Base-by-base conservation (phyloP, 2,797 vertebrate species). In the Lindbergichthys nudifrons region DNA sequence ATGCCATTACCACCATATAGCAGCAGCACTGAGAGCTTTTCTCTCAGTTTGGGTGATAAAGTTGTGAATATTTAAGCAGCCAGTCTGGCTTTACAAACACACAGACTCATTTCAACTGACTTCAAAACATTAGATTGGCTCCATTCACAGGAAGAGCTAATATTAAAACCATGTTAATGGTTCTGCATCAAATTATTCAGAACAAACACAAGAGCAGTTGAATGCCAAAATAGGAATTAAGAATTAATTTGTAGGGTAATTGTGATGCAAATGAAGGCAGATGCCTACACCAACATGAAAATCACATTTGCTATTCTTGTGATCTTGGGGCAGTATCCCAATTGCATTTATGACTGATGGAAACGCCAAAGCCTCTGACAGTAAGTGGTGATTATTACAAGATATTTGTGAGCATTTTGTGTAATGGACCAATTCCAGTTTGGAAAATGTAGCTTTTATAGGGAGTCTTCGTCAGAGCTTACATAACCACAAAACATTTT, bases 191-290 rank as follows among this genome's bases (percentile, higher is more conserved):
- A 75, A 85, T 88, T 90, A 89, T 87, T 86, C 73, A 65, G 66
- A 73, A 77, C 75, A 89, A 90, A 88, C 79, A 85, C 51, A 39
- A 60, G 63, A 86, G 65, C 77, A 21, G 48, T 67, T 50, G 77
- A 90, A 87, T 86, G 73, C 65, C 84, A 87, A 88, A 89, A 81
- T 47, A 75, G 48, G 52, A 87, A 91, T 90, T 84, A 90, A 72
- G 70, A 85, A 87, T 87, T 85, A 8, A 88, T 86, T 87, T 87
- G 72, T 72, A 21, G 67, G 46, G 51, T 83, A 83, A 87, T 86
- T 84, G 70, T 83, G 69, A 87, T 89, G 81, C 78, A 89, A 87
- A 91, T 90, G 50, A 70, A 83, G 62, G 79, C 80, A 84, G 83
- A 86, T 76, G 73, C 83, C 84, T 77, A 78, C 63, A 62, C 54